Evolutionary conservation across 2,888 invertebrate species (phyloP).

Genomic region (Merodon equestris): DNA sequence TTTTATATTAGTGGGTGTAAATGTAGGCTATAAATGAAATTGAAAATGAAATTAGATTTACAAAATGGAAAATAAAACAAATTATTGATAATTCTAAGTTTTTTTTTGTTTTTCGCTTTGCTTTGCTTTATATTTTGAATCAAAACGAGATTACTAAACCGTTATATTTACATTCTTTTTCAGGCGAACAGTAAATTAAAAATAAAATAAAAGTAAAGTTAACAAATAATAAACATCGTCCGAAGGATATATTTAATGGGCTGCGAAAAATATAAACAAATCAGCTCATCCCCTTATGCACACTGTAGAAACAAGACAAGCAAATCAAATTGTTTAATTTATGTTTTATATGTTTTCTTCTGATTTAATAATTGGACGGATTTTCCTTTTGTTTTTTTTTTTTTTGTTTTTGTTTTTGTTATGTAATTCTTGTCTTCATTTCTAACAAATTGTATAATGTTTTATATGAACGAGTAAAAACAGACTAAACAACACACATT

Average conservation of each 20-base stretch:
- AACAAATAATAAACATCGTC: conserved; percentile 36
- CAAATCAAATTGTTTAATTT: conserved; percentile 37
- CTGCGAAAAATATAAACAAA: conserved; percentile 23
- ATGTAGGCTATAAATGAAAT: conserved; percentile 57
- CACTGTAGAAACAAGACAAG: conserved; percentile 42
- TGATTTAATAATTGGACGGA: conserved; percentile 5
- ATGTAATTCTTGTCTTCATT: conserved; percentile 25
- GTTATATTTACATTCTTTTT: conserved; percentile 55
- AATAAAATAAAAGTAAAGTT: conserved; percentile 26
- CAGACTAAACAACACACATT: conserved; percentile 18
- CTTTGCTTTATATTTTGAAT: background rate
- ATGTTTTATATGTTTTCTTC: conserved; percentile 27
- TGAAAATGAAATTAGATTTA: conserved; percentile 56
- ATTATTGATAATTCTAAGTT: conserved; percentile 1
- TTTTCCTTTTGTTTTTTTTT: conserved; percentile 14
- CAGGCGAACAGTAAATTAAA: conserved; percentile 49
- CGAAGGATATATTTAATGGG: conserved; percentile 10
- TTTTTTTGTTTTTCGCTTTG: conserved; percentile 3
- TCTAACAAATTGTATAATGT: conserved; percentile 15
- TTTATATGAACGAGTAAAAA: conserved; percentile 27
- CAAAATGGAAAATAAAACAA: conserved; percentile 33
- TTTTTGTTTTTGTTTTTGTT: conserved; percentile 58
- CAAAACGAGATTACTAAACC: conserved; percentile 42
- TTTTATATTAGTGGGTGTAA: conserved; percentile 68
- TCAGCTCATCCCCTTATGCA: conserved; percentile 63